Conservation (phyloP, 2,113 vertebrate species). For the Egretta garzetta region DNA sequence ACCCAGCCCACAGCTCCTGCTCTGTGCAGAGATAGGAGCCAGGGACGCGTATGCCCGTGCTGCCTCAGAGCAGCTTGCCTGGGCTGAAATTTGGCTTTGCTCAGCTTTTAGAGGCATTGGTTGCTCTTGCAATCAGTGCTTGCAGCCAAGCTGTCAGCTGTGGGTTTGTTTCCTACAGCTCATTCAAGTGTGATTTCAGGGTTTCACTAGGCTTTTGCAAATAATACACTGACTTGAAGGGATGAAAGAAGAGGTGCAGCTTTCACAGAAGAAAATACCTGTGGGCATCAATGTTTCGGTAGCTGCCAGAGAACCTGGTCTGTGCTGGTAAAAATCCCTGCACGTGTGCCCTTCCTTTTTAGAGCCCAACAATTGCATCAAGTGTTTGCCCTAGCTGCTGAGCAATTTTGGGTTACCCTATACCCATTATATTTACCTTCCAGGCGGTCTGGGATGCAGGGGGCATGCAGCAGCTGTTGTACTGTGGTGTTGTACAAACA, state of each 20-base stretch:
- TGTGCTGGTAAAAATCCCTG: not conserved
- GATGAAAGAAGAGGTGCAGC: not conserved
- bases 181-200: not conserved
- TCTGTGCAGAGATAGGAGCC: not conserved
- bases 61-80: not conserved
- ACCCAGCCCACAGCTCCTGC: not conserved
- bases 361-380: not conserved
- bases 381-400: not conserved
- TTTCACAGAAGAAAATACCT: not conserved
- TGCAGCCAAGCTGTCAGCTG: not conserved
- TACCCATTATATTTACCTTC: not conserved
- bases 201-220: not conserved
- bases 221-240: not conserved
- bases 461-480: not conserved
- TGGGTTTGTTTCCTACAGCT: not conserved
- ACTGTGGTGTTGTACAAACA: not conserved
- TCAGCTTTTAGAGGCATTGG: not conserved
- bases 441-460: not conserved
- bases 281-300: not conserved
- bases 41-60: not conserved
- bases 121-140: not conserved
- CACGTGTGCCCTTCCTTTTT: not conserved
- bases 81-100: not conserved
- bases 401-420: not conserved
- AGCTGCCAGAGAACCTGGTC: not conserved